A percentile compares a stretch with the other conserved stretches of the same genome.
phyloP scores from a whole-genome alignment of 2,888 invertebrate species.

The Julus scandinavius region DNA sequence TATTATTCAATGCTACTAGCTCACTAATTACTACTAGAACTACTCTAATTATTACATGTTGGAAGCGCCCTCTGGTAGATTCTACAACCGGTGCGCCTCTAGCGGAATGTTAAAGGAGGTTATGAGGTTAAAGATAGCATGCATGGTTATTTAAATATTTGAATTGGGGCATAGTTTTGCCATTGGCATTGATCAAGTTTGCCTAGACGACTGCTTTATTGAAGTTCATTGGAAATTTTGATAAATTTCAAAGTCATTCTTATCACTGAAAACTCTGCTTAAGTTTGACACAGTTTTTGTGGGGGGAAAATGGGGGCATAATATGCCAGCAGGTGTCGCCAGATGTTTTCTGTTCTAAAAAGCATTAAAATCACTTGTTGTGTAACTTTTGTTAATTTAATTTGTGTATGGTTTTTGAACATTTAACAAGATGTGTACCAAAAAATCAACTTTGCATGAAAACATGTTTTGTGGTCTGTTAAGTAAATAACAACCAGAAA shows the following conservation, averaged over 20 bases:
- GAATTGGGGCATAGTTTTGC: constrained; percentile 13
- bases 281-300: background rate
- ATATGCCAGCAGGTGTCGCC: background rate
- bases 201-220: background rate
- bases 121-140: constrained; percentile 27
- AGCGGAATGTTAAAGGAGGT: constrained; percentile 11
- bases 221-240: constrained; percentile 14
- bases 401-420: too few relatives aligned
- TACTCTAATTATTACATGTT: constrained; percentile 4
- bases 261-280: constrained; percentile 33
- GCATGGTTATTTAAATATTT: background rate
- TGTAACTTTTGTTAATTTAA: background rate
- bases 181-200: constrained; percentile 27
- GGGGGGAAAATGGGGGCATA: constrained; percentile 5
- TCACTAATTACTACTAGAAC: background rate
- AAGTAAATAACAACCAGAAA: too few relatives aligned
- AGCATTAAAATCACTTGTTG: background rate
- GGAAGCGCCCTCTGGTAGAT: background rate
- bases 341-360: background rate
- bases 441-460: too few relatives aligned
- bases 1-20: background rate
- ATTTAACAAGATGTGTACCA: too few relatives aligned
- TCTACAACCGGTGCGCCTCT: background rate
- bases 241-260: constrained; percentile 26
- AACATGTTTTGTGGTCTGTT: too few relatives aligned